Percentiles rank a stretch among this genome's conserved stretches.
phyloP scores from a whole-genome alignment of 2,888 invertebrate genomes.

The Drosophila borborema region DNA sequence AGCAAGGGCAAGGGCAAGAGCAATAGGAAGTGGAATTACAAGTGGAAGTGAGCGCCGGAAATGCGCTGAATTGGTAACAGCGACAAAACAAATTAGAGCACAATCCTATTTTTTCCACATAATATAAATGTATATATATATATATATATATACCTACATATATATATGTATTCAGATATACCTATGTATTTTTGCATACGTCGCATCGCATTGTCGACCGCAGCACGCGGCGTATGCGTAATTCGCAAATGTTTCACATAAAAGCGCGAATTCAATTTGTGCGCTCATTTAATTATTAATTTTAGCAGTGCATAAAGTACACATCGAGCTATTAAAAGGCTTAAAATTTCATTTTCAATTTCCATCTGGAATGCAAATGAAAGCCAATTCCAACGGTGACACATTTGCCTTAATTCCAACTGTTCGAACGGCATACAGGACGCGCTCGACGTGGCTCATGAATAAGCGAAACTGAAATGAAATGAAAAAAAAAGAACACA shows the following conservation, averaged over 20 bases:
- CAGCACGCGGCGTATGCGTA: slow-evolving; percentile 65
- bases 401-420: slow-evolving; percentile 51
- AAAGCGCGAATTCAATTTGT: slow-evolving; percentile 63
- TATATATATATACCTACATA: not conserved
- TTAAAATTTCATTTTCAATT: slow-evolving; percentile 62
- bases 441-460: slow-evolving; percentile 14
- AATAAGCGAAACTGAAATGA: slow-evolving; percentile 8
- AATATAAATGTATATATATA: not conserved
- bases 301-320: slow-evolving; percentile 27
- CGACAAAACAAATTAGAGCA: slow-evolving; percentile 30
- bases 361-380: slow-evolving; percentile 39
- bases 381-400: slow-evolving; percentile 42
- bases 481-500: not conserved
- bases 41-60: slow-evolving; percentile 7
- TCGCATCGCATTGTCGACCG: slow-evolving; percentile 26
- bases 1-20: not conserved
- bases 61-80: slow-evolving; percentile 37
- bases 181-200: not conserved
- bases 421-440: slow-evolving; percentile 22
- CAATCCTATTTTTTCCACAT: slow-evolving; percentile 5
- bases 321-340: slow-evolving; percentile 49
- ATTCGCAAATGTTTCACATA: slow-evolving; percentile 42
- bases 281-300: slow-evolving; percentile 67
- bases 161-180: not conserved
- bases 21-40: not conserved